Evolutionary conservation across 2,113 vertebrate genomes (phyloP), one percentile per base, ranked within the genome.

Genomic region (Machaerirhynchus nigripectus): DNA sequence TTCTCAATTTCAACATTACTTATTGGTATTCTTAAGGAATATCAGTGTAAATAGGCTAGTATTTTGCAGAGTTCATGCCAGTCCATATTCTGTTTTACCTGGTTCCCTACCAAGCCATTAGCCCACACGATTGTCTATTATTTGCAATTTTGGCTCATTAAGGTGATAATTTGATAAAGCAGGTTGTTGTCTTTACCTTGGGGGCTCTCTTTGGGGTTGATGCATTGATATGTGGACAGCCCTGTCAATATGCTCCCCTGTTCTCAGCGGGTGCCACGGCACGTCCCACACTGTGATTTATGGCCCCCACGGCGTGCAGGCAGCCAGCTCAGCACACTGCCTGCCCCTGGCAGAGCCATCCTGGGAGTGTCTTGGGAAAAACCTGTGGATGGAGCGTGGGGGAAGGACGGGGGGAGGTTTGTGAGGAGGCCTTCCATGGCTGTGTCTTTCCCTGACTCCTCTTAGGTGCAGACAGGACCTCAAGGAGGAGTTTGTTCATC

Each of bases 111-210:
- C 47, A 20, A 93, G 71, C 83, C 79, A 18, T 50, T 80, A 86
- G 52, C 80, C 55, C 90, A 81, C 50, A 57, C 0, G 1, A 49
- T 84, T 73, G 60, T 87, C 75, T 94, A 16, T n/a, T 80, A 27
- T 49, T 81, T 69, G 92, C 81, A 93, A 26, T 75, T 70, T 82
- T 87, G 93, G 88, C 87, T 96, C 93, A 80, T 96, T 89, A 82
- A 71, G 71, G 81, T 35, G 68, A 44, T 91, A 37, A 88, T 55
- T 91, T 73, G 64, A 89, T 93, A 55, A 80, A 87, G 85, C 44
- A 57, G 70, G 65, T 77, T 95, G 90, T 93, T 96, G 90, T 91
- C 95, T 96, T 92, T 95, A 52, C 94, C 85, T 77, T 92, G 76
- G 56, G 80, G 95, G 84, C 81, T 84, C 53, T 95, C 55, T 79